These are phyloP conservation scores for Lineus longissimus DNA, from an alignment of 1,140 invertebrate species.

Conservation along the genomic window DNA sequence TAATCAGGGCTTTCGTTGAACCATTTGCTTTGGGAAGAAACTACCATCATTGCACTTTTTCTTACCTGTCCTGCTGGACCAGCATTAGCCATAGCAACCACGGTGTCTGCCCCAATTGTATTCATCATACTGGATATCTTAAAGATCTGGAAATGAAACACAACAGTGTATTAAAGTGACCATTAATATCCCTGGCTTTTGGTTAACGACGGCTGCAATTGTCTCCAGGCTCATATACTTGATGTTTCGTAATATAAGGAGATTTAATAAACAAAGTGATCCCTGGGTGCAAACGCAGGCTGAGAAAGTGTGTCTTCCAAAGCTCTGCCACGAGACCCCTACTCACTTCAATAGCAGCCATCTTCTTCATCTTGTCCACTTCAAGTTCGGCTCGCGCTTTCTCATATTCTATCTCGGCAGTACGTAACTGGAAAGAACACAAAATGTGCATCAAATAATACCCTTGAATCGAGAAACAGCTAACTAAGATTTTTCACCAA, in stretches of 20 bases:
- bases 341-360: slow-evolving; percentile 33
- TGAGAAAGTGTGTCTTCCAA: no score
- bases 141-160: slow-evolving; percentile 22
- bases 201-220: no score
- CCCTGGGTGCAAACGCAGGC: no score
- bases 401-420: slow-evolving; percentile 22
- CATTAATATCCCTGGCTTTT: no score
- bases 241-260: no score
- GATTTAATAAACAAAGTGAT: no score
- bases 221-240: no score
- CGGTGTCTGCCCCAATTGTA: slow-evolving; percentile 30
- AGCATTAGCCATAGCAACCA: slow-evolving; percentile 35
- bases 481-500: no score
- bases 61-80: slow-evolving; percentile 36
- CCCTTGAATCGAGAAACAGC: no score
- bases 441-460: not conserved
- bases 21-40: no score
- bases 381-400: slow-evolving; percentile 26
- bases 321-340: no score
- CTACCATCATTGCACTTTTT: not conserved
- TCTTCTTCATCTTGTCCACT: slow-evolving; percentile 23
- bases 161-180: not conserved
- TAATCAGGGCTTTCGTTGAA: no score
- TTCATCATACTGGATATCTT: slow-evolving; percentile 35
- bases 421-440: not conserved